A percentile compares a stretch with the other conserved stretches of the same genome.
These are phyloP conservation scores for Forbesichthys agassizii DNA, from an alignment of 2,113 vertebrate genomes.

Conservation along the genomic window DNA sequence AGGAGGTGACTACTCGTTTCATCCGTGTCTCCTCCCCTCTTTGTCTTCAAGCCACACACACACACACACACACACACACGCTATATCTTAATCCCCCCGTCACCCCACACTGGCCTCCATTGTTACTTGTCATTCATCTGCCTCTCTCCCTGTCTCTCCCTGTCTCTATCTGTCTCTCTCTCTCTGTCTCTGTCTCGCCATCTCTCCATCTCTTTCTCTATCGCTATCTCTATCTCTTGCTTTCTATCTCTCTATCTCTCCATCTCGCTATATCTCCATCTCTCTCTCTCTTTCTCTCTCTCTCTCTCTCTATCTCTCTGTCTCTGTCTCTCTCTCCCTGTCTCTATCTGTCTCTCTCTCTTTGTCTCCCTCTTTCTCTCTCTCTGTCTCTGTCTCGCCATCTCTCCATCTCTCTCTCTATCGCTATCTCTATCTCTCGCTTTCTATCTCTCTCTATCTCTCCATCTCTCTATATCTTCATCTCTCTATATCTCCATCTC, in stretches of 20 bases:
- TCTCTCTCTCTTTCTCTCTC: not conserved
- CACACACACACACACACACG: too few relatives aligned
- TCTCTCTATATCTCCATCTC: too few relatives aligned
- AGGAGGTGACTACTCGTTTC: too few relatives aligned
- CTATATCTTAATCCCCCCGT: not conserved
- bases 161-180: not conserved
- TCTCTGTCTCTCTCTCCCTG: slow-evolving; percentile 4
- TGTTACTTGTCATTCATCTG: not conserved
- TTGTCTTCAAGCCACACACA: too few relatives aligned
- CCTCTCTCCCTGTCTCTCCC: not conserved
- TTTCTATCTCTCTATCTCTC: not conserved
- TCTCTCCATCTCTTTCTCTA: not conserved
- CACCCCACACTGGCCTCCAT: not conserved
- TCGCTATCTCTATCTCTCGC: too few relatives aligned
- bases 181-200: not conserved
- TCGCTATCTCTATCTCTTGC: not conserved
- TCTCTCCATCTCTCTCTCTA: too few relatives aligned
- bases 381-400: too few relatives aligned
- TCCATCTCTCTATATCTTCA: not conserved
- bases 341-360: too few relatives aligned
- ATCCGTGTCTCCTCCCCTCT: too few relatives aligned
- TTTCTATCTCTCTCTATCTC: not conserved
- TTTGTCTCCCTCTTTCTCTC: too few relatives aligned
- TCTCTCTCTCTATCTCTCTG: not conserved
- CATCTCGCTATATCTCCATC: not conserved